Evolutionary conservation across 2,888 invertebrate genomes (phyloP).

Genomic region (Drosophila neonasuta): DNA sequence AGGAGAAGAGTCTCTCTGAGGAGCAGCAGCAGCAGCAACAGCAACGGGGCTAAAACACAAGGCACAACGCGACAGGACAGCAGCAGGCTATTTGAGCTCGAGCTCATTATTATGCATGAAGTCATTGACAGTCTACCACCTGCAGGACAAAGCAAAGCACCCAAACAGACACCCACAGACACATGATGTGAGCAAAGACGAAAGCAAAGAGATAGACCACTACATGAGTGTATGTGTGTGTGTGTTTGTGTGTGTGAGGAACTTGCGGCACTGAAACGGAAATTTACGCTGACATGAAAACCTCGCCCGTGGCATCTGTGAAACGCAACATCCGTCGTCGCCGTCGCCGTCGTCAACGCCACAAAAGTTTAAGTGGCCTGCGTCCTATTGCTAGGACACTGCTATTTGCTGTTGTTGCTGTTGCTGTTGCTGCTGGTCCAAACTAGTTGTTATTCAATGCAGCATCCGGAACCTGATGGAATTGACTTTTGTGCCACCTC

Average conservation of each 20-base stretch:
- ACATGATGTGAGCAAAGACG: background rate
- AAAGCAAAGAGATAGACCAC: slow-evolving; percentile 2
- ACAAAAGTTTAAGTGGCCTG: slow-evolving; percentile 66
- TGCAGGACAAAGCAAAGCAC: slow-evolving; percentile 66
- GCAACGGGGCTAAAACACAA: background rate
- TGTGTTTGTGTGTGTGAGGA: slow-evolving; percentile 18
- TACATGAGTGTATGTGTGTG: slow-evolving; percentile 2
- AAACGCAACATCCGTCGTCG: slow-evolving; percentile 66
- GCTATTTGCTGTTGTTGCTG: slow-evolving; percentile 13
- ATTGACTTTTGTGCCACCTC: slow-evolving; percentile 67
- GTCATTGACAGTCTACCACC: slow-evolving; percentile 73
- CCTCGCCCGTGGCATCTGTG: slow-evolving; percentile 69
- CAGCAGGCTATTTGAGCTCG: slow-evolving; percentile 25
- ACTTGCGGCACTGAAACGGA: slow-evolving; percentile 67
- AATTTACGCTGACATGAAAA: slow-evolving; percentile 76
- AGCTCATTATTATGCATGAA: slow-evolving; percentile 74
- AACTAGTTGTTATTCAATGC: slow-evolving; percentile 75
- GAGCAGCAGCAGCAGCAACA: slow-evolving; percentile 7
- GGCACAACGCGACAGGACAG: slow-evolving; percentile 18
- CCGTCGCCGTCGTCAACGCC: slow-evolving; percentile 33
- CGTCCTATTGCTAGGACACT: slow-evolving; percentile 23
- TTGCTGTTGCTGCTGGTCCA: slow-evolving; percentile 24
- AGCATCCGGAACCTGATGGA: slow-evolving; percentile 75
- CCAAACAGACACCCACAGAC: slow-evolving; percentile 21
- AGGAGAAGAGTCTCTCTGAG: slow-evolving; percentile 16